These are phyloP conservation scores for Trichosurus vulpecula DNA, from an alignment of 2,797 vertebrate genomes.

Conservation along the genomic window DNA sequence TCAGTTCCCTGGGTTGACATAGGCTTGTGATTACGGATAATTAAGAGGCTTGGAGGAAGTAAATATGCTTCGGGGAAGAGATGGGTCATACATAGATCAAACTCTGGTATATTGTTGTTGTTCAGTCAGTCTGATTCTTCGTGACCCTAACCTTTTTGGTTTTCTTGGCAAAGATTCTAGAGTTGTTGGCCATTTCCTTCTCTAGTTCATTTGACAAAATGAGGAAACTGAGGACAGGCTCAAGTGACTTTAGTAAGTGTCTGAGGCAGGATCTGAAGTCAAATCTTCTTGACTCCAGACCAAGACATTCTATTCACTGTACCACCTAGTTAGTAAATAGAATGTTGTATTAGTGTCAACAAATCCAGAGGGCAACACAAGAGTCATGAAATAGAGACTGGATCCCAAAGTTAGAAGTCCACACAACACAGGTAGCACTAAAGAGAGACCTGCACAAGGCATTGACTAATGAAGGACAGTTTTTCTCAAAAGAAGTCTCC, in stretches of 20 bases:
- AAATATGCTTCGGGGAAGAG: background rate
- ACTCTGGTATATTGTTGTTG: background rate
- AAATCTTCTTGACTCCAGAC: background rate
- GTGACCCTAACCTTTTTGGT: background rate
- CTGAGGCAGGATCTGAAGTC: background rate
- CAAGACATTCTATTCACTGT: background rate
- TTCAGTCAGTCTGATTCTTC: background rate
- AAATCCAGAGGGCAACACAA: background rate
- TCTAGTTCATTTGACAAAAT: background rate
- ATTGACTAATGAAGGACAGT: background rate
- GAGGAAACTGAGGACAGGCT: background rate
- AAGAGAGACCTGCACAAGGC: background rate
- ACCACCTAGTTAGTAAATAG: background rate
- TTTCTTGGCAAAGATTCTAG: background rate
- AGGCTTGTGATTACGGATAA: background rate
- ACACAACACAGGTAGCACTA: too few species aligned
- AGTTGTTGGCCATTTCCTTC: background rate
- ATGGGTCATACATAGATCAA: background rate
- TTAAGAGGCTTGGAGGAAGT: background rate
- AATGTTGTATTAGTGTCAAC: background rate
- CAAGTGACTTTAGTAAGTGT: background rate
- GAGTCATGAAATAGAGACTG: background rate
- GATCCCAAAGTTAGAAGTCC: too few species aligned
- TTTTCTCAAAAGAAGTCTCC: constrained; percentile 41
- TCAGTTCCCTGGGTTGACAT: too few species aligned